Evolutionary conservation across 2,113 vertebrate genomes (phyloP).

Genomic region (Astur gentilis): DNA sequence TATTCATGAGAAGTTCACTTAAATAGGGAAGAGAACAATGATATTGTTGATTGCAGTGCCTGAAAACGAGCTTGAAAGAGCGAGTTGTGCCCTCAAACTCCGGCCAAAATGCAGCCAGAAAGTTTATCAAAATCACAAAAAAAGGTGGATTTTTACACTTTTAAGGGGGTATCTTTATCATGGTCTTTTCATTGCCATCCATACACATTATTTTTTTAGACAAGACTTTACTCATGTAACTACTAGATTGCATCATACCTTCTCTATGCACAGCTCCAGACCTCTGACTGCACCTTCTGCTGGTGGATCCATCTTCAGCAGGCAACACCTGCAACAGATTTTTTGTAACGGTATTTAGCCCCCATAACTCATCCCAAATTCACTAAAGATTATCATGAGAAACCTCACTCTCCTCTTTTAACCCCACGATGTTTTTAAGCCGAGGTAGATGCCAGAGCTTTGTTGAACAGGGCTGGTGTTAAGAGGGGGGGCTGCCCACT

Average conservation of each 20-base stretch:
- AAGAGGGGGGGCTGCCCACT: fast-evolving
- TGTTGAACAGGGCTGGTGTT: background rate
- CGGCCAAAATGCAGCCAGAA: background rate
- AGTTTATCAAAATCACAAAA: background rate
- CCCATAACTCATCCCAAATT: background rate
- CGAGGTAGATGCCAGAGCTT: background rate
- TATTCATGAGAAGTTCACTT: slow-evolving; percentile 68
- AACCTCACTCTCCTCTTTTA: background rate
- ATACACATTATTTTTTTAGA: fast-evolving
- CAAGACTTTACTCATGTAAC: background rate
- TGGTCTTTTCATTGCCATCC: background rate
- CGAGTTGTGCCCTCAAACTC: background rate
- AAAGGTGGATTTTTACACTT: background rate
- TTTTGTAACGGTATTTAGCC: fast-evolving
- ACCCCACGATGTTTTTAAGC: background rate
- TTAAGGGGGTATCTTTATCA: background rate
- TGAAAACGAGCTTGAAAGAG: background rate
- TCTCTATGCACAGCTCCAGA: background rate
- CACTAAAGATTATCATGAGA: fast-evolving
- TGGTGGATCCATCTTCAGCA: background rate
- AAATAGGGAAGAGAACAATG: slow-evolving; percentile 48
- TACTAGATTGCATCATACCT: background rate
- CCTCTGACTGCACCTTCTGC: background rate
- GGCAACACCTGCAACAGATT: background rate
- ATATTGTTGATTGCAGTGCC: slow-evolving; percentile 47